A percentile compares a stretch with the other conserved stretches of the same genome.
phyloP scores from a whole-genome alignment of 2,888 invertebrate genomes.

The Drosophila neutralis region DNA sequence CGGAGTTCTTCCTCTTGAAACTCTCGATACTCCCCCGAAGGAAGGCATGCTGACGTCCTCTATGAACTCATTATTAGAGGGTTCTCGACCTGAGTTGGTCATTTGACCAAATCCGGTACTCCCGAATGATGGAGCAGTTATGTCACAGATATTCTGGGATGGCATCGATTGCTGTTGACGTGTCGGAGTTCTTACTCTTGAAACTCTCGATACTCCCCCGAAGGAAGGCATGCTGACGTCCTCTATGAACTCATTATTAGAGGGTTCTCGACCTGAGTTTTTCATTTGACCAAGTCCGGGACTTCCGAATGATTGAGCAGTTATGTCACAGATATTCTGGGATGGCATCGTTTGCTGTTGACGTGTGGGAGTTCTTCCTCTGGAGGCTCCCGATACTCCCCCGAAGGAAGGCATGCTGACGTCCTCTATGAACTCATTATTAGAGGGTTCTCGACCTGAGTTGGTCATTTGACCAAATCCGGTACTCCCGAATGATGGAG shows the following conservation, averaged over 20 bases:
- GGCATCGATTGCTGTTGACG: slow-evolving; percentile 5
- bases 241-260: not conserved
- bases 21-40: not conserved
- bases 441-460: rapidly evolving
- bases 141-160: slow-evolving; percentile 9
- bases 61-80: not conserved
- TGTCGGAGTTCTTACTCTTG: not conserved
- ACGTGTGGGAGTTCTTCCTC: not conserved
- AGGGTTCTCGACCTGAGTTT: rapidly evolving
- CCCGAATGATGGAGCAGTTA: slow-evolving; percentile 1
- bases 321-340: not conserved
- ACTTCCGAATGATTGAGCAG: not conserved
- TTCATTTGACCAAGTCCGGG: not conserved
- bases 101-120: not conserved
- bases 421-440: not conserved
- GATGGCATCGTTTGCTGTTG: not conserved
- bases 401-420: not conserved
- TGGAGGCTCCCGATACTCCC: not conserved
- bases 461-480: rapidly evolving
- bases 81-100: not conserved
- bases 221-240: not conserved
- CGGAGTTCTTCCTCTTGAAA: not conserved
- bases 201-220: not conserved
- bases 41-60: not conserved
- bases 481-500: not conserved